Evolutionary conservation across 2,888 invertebrate species (phyloP).

Genomic region (Drosophila melanosoma): DNA sequence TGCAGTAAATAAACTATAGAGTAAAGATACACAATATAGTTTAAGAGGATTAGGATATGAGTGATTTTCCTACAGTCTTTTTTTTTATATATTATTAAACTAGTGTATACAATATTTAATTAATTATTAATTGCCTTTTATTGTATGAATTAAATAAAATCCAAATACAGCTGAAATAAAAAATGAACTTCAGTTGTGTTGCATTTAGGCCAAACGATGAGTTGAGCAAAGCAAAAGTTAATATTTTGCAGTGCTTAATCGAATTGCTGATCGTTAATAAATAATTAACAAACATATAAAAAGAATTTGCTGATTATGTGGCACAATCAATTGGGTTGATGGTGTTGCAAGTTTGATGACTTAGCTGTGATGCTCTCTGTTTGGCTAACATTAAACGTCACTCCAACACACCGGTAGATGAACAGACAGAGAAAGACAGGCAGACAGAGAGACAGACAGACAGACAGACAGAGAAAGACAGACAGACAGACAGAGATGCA

Average conservation of each 20-base stretch:
- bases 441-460: conserved; percentile 1
- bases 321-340: too few relatives aligned
- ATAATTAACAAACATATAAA: neutral
- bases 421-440: conserved; percentile 1
- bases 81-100: neutral
- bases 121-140: too few relatives aligned
- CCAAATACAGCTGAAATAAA: neutral
- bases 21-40: neutral
- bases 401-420: conserved; percentile 24
- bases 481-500: conserved; percentile 18
- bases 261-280: neutral
- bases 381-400: conserved; percentile 23
- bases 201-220: neutral
- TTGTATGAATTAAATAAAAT: neutral
- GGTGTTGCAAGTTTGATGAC: conserved; percentile 8
- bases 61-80: neutral
- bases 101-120: neutral
- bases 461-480: neutral
- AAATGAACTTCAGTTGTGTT: neutral
- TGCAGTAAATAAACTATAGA: neutral
- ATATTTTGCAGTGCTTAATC: neutral
- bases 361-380: conserved; percentile 21
- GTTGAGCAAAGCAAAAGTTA: neutral
- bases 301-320: neutral
- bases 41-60: neutral